These are phyloP conservation scores for Dryoscopus gambensis DNA, from an alignment of 2,113 vertebrate species.

Conservation along the genomic window DNA sequence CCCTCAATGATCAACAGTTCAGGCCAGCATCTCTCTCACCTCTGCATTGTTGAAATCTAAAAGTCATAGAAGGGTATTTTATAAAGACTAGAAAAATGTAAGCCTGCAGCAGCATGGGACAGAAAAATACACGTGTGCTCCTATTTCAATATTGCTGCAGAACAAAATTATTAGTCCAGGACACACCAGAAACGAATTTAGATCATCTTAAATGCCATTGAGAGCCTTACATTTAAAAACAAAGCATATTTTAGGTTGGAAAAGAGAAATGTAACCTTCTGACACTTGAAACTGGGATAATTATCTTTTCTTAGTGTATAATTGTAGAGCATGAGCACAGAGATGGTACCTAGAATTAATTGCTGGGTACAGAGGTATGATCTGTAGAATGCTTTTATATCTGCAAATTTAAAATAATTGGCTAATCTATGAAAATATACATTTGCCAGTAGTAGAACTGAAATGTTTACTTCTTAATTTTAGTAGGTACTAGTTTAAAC, in stretches of 20 bases:
- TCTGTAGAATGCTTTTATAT: neutral
- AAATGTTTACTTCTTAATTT: neutral
- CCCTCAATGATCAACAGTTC: neutral
- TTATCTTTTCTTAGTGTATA: conserved; percentile 5
- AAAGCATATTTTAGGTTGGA: neutral
- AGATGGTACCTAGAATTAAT: conserved; percentile 1
- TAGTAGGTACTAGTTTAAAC: neutral
- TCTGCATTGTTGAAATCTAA: neutral
- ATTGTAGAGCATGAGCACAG: neutral
- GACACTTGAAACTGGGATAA: neutral
- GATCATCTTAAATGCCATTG: neutral
- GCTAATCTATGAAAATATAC: neutral
- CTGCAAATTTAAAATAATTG: conserved; percentile 6
- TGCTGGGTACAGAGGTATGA: neutral
- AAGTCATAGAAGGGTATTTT: neutral
- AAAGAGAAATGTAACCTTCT: neutral
- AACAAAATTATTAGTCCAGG: neutral
- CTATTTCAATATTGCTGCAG: neutral
- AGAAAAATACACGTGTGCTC: neutral
- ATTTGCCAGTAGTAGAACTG: neutral
- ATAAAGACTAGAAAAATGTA: neutral
- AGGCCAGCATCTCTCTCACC: neutral
- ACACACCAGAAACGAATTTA: neutral
- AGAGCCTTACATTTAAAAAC: neutral
- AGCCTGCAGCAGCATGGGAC: neutral